These are phyloP conservation scores for Drosophila ercepeae DNA, from an alignment of 1,140 invertebrate genomes.

Conservation along the genomic window DNA sequence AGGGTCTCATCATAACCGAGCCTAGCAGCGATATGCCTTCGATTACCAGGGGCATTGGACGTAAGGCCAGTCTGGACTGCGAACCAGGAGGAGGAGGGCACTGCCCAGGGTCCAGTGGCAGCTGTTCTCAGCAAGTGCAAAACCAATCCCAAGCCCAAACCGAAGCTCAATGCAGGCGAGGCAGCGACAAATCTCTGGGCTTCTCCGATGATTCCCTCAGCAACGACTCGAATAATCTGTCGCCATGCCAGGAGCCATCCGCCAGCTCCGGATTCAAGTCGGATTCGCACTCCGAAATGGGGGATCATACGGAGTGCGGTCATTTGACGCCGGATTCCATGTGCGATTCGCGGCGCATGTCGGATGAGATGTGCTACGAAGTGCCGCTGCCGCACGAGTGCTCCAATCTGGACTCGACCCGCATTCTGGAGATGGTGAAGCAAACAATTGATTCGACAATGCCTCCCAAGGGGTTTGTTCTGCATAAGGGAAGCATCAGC, in stretches of 20 bases:
- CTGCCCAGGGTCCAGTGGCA: background rate
- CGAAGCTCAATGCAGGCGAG: slow-evolving; percentile 80
- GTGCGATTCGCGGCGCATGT: slow-evolving; percentile 81
- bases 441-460: slow-evolving; percentile 91
- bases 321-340: slow-evolving; percentile 82
- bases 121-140: background rate
- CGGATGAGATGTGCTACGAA: slow-evolving; percentile 86
- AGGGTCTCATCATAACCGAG: slow-evolving; percentile 89
- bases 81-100: slow-evolving; percentile 57
- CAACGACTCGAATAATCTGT: slow-evolving; percentile 86
- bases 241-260: slow-evolving; percentile 82
- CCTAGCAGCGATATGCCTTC: slow-evolving; percentile 91
- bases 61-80: slow-evolving; percentile 87
- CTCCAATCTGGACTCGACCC: slow-evolving; percentile 89
- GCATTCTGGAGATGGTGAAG: slow-evolving; percentile 93
- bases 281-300: slow-evolving; percentile 82
- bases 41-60: slow-evolving; percentile 91
- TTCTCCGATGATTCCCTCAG: slow-evolving; percentile 88
- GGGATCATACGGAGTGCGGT: slow-evolving; percentile 80
- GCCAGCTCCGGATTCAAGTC: slow-evolving; percentile 83
- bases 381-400: slow-evolving; percentile 91
- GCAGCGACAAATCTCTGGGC: slow-evolving; percentile 87
- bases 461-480: slow-evolving; percentile 89
- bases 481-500: slow-evolving; percentile 81
- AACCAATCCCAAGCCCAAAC: slow-evolving; percentile 13